Conservation (phyloP, 2,797 vertebrate species). For the Ctenosaura bakeri region DNA sequence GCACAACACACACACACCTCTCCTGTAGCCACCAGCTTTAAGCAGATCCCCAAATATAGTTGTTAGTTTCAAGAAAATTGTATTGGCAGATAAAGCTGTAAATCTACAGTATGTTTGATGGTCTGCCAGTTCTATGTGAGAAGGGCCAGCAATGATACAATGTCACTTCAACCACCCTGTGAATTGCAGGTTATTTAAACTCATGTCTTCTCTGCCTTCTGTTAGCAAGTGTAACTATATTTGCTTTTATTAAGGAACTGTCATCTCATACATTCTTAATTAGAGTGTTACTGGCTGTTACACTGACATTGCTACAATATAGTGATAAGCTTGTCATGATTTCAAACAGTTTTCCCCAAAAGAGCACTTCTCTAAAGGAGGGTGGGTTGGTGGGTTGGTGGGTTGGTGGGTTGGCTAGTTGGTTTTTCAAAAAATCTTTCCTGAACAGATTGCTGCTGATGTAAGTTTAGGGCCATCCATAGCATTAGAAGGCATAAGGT, state of each 20-base stretch:
- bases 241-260: constrained; percentile 17
- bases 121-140: not conserved
- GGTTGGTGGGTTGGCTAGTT: too few species aligned
- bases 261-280: constrained; percentile 45
- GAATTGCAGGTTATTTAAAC: constrained; percentile 1
- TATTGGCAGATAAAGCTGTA: not conserved
- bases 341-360: constrained; percentile 2
- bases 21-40: not conserved
- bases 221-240: not conserved
- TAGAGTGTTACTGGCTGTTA: constrained; percentile 11
- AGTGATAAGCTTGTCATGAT: constrained; percentile 29
- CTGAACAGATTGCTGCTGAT: not conserved
- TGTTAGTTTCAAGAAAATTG: not conserved
- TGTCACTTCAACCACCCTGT: not conserved
- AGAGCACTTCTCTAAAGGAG: not conserved
- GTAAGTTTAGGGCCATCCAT: not conserved
- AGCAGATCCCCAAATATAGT: not conserved
- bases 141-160: not conserved
- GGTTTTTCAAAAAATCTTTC: not conserved
- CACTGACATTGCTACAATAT: constrained; percentile 30
- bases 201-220: not conserved
- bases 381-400: too few species aligned
- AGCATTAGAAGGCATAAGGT: not conserved
- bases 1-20: too few species aligned
- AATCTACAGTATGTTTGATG: not conserved